Percentiles rank a stretch among this genome's conserved stretches.
These are phyloP conservation scores for Artemia sinica DNA, from an alignment of 2,888 invertebrate species.

Conservation along the genomic window DNA sequence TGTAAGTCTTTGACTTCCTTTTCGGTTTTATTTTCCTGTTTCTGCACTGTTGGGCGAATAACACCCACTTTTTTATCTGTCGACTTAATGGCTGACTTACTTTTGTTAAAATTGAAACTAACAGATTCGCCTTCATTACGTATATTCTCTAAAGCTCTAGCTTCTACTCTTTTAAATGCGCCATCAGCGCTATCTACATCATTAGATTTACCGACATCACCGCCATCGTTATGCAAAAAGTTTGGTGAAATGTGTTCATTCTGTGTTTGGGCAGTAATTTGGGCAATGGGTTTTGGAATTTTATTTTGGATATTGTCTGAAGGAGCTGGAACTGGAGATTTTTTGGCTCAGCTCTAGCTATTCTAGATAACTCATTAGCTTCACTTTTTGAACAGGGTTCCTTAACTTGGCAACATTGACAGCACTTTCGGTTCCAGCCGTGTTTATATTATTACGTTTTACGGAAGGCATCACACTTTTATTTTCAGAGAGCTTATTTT, in stretches of 20 bases:
- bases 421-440: background rate
- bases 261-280: background rate
- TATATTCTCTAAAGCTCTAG: conserved; percentile 47
- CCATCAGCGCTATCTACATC: conserved; percentile 20
- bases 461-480: background rate
- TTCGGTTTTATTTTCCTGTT: conserved; percentile 16
- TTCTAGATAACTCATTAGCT: background rate
- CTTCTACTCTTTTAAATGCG: conserved; percentile 36
- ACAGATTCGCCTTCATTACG: conserved; percentile 43
- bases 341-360: background rate
- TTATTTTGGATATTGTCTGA: background rate
- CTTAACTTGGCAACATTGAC: background rate
- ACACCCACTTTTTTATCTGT: conserved; percentile 38
- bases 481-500: background rate
- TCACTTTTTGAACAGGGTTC: background rate
- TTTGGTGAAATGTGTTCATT: background rate
- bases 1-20: background rate
- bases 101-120: conserved; percentile 36
- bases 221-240: background rate
- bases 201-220: conserved; percentile 15
- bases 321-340: background rate
- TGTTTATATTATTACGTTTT: background rate
- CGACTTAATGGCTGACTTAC: conserved; percentile 19
- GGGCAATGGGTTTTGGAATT: background rate
- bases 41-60: conserved; percentile 33